phyloP scores from a whole-genome alignment of 2,113 vertebrate genomes.

The Epinephelus moara region DNA sequence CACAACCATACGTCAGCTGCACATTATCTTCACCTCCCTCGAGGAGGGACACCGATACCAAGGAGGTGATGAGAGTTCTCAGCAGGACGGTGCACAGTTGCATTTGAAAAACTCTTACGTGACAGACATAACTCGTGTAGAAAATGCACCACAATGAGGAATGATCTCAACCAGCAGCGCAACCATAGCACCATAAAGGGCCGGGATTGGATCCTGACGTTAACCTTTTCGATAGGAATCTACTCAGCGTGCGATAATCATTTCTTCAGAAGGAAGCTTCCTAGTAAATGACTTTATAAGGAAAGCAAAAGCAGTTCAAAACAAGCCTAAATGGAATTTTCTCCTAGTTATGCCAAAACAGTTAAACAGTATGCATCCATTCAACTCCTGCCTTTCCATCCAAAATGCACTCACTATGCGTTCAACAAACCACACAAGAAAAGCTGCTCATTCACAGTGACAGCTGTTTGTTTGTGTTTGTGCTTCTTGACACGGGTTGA shows the following conservation, averaged over 20 bases:
- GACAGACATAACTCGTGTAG: not conserved
- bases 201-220: not conserved
- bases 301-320: conserved; percentile 4
- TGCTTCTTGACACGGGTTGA: not conserved
- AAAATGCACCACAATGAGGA: not conserved
- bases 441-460: not conserved
- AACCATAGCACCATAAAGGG: not conserved
- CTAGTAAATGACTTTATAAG: conserved; percentile 34
- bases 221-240: conserved; percentile 28
- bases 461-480: not conserved
- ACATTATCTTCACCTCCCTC: conserved; percentile 1
- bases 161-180: not conserved
- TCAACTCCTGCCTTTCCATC: not conserved
- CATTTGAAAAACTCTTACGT: not conserved
- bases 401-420: not conserved
- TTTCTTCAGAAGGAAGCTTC: not conserved
- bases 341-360: not conserved
- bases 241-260: not conserved
- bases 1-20: not conserved
- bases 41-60: too few relatives aligned
- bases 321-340: conserved; percentile 23
- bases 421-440: not conserved
- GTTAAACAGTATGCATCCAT: not conserved
- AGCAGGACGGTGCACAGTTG: not conserved
- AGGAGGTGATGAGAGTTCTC: too few relatives aligned